Evolutionary conservation across 2,113 vertebrate species (phyloP).

Genomic region (Madoqua kirkii): DNA sequence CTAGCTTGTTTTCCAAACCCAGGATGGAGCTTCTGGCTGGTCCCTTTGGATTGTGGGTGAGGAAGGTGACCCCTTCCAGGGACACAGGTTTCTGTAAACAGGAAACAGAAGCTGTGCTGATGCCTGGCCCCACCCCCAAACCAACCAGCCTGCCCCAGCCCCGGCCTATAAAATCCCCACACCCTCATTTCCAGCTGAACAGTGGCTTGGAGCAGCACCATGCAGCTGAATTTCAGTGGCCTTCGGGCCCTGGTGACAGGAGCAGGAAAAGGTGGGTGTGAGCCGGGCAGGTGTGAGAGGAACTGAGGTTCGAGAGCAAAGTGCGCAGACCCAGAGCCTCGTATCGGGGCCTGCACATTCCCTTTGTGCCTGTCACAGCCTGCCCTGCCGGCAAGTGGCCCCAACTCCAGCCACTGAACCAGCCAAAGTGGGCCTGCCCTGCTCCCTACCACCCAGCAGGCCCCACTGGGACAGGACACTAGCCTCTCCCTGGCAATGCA

Average conservation of each 20-base stretch:
- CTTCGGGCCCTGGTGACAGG: slow-evolving; percentile 86
- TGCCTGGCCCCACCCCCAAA: neutral
- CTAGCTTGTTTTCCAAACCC: neutral
- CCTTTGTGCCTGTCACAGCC: neutral
- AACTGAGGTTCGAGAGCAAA: neutral
- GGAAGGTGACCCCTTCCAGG: neutral
- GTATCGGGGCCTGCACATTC: neutral
- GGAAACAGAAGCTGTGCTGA: neutral
- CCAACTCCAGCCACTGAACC: neutral
- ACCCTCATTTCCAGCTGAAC: fast-evolving
- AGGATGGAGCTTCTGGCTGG: neutral
- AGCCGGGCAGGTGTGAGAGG: fast-evolving
- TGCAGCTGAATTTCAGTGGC: slow-evolving; percentile 82
- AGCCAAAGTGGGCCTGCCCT: neutral
- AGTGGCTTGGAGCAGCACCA: neutral
- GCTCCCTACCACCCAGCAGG: neutral
- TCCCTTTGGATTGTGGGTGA: neutral
- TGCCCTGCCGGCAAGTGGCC: neutral
- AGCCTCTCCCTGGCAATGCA: neutral
- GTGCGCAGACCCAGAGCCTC: fast-evolving
- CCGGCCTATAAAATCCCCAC: neutral
- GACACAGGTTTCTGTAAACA: neutral
- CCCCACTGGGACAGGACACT: neutral
- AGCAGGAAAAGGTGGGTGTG: slow-evolving; percentile 85
- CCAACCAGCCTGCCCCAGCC: neutral